Percentiles rank a stretch among this genome's conserved stretches.
phyloP scores from a whole-genome alignment of 2,113 vertebrate species.

The Triplophysa dalaica region DNA sequence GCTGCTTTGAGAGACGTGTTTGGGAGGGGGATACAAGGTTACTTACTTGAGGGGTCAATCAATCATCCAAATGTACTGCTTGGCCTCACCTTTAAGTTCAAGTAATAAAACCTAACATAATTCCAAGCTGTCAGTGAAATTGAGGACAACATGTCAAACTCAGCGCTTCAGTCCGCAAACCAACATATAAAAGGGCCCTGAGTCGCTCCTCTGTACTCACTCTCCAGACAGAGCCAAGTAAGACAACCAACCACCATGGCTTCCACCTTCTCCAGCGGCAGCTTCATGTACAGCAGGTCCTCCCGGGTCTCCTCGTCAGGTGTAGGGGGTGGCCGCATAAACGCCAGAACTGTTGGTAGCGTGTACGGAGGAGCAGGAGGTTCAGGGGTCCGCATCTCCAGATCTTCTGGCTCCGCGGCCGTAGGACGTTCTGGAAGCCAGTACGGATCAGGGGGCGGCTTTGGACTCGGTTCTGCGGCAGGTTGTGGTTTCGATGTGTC shows the following conservation, averaged over 20 bases:
- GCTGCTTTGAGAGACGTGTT: neutral
- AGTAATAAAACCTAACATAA: neutral
- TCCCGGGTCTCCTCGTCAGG: conserved; percentile 25
- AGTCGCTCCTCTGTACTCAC: neutral
- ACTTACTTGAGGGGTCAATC: neutral
- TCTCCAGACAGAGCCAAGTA: conserved; percentile 33
- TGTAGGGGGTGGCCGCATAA: conserved; percentile 10
- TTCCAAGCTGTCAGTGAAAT: conserved; percentile 34
- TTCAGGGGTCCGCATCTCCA: conserved; percentile 53
- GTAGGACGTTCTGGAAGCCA: neutral
- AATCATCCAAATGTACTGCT: neutral
- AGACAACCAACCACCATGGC: conserved; percentile 33
- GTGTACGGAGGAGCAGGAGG: conserved; percentile 57
- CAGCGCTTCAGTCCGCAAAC: neutral
- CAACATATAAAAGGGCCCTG: conserved; percentile 28
- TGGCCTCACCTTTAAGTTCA: neutral
- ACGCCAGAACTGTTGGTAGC: conserved; percentile 48
- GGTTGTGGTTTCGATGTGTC: neutral
- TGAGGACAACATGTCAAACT: neutral
- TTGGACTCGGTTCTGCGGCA: neutral
- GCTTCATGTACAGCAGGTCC: conserved; percentile 18
- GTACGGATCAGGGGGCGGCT: neutral
- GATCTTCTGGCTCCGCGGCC: conserved; percentile 2
- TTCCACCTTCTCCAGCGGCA: conserved; percentile 16
- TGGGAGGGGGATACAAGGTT: neutral